Evolutionary conservation across 2,888 invertebrate species (phyloP).

Genomic region (Spisula subtruncata): DNA sequence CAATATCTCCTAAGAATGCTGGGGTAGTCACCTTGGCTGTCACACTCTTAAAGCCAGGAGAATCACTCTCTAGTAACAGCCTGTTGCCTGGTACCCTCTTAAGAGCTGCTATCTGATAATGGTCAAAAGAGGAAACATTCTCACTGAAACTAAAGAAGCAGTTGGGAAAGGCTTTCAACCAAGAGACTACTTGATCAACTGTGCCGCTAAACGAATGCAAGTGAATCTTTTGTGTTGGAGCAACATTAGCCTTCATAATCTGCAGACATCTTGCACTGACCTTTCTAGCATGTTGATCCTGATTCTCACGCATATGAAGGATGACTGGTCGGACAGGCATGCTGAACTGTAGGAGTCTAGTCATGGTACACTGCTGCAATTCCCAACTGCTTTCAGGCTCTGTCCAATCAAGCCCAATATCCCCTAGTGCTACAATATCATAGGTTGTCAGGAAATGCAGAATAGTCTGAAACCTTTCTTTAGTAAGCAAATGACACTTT

Average conservation of each 20-base stretch:
- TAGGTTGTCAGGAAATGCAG: not conserved
- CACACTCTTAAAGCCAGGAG: constrained; percentile 19
- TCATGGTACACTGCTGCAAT: constrained; percentile 21
- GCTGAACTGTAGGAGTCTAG: constrained; percentile 23
- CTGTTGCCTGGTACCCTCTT: constrained; percentile 18
- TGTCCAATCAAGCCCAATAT: constrained; percentile 40
- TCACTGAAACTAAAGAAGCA: constrained; percentile 41
- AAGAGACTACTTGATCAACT: constrained; percentile 25
- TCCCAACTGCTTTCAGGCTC: constrained; percentile 21
- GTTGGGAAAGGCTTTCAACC: constrained; percentile 28
- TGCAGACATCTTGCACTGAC: constrained; percentile 29
- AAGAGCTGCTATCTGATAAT: constrained; percentile 30
- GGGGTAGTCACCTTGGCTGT: constrained; percentile 3
- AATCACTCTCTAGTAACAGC: constrained; percentile 42
- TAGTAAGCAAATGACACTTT: constrained; percentile 25
- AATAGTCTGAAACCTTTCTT: not conserved
- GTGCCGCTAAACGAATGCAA: constrained; percentile 46
- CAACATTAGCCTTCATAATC: constrained; percentile 26
- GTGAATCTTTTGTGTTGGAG: constrained; percentile 40
- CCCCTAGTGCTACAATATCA: constrained; percentile 13
- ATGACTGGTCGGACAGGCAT: constrained; percentile 44
- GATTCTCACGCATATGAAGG: constrained; percentile 9
- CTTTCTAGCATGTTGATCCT: constrained; percentile 30
- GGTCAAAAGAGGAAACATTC: constrained; percentile 18
- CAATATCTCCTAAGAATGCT: constrained; percentile 32